phyloP scores from a whole-genome alignment of 2,113 vertebrate species.

The Heterochromis multidens region DNA sequence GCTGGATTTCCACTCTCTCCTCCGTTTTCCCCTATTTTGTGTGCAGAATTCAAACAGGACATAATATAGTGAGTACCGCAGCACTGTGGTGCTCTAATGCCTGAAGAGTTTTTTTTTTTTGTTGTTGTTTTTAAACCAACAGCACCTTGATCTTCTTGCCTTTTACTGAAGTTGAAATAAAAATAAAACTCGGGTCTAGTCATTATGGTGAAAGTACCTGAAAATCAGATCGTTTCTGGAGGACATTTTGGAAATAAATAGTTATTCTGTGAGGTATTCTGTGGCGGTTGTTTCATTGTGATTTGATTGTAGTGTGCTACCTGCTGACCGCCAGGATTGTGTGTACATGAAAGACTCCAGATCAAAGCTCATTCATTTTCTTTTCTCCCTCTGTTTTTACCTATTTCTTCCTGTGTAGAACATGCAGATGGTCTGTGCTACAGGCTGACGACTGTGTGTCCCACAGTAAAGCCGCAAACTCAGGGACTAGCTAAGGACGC shows the following conservation, averaged over 20 bases:
- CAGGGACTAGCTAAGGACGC: conserved; percentile 97
- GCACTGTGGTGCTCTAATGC: too few relatives aligned
- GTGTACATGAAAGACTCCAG: neutral
- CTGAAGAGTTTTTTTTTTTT: too few relatives aligned
- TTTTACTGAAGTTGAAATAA: neutral
- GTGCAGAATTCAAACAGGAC: neutral
- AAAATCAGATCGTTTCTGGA: neutral
- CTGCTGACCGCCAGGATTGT: neutral
- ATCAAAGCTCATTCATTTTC: neutral
- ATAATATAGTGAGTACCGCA: neutral
- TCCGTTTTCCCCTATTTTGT: neutral
- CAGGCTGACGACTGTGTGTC: conserved; percentile 93
- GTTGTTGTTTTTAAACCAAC: neutral
- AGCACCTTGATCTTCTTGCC: neutral
- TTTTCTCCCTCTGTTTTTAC: neutral
- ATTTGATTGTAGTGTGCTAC: neutral
- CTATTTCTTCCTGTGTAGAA: conserved; percentile 68
- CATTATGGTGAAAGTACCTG: neutral
- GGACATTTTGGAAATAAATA: neutral
- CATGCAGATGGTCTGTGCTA: conserved; percentile 95
- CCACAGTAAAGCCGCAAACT: conserved; percentile 97
- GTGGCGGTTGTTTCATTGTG: neutral
- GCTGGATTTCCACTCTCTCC: neutral
- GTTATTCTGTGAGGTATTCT: neutral
- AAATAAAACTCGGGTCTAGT: neutral